phyloP scores from a whole-genome alignment of 2,113 vertebrate species.

The Recurvirostra avosetta region DNA sequence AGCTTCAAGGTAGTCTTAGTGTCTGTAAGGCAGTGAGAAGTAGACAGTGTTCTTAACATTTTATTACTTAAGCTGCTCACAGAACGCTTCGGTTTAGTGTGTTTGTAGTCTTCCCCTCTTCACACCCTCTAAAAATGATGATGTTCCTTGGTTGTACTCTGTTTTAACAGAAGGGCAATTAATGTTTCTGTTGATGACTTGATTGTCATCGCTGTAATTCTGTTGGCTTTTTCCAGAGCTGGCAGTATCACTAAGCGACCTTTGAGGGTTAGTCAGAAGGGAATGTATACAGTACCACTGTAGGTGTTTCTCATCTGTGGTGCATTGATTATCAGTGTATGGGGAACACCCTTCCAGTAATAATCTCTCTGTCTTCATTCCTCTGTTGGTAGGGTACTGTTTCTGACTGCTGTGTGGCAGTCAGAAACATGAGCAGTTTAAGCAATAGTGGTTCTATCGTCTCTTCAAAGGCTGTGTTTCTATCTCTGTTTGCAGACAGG shows the following conservation, averaged over 20 bases:
- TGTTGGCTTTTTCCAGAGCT: not conserved
- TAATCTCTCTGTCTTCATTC: not conserved
- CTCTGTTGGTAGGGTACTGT: not conserved
- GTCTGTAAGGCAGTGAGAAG: not conserved
- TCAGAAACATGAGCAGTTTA: not conserved
- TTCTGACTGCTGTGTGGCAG: not conserved
- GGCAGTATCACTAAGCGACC: not conserved
- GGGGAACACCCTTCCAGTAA: not conserved
- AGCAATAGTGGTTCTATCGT: fast-evolving
- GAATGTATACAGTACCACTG: not conserved
- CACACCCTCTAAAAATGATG: not conserved
- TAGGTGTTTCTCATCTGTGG: not conserved
- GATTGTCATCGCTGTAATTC: not conserved
- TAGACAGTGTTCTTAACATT: not conserved
- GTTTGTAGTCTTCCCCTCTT: not conserved
- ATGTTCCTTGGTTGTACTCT: not conserved
- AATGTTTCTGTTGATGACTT: not conserved
- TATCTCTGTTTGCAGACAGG: not conserved
- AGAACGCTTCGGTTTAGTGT: not conserved
- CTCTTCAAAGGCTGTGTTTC: not conserved
- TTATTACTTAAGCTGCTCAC: not conserved
- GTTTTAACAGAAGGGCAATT: not conserved
- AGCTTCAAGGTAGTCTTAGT: not conserved
- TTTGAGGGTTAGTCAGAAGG: not conserved
- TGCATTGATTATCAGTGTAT: not conserved